Conservation (phyloP, 1,140 invertebrate genomes). For the Penaeus chinensis region DNA sequence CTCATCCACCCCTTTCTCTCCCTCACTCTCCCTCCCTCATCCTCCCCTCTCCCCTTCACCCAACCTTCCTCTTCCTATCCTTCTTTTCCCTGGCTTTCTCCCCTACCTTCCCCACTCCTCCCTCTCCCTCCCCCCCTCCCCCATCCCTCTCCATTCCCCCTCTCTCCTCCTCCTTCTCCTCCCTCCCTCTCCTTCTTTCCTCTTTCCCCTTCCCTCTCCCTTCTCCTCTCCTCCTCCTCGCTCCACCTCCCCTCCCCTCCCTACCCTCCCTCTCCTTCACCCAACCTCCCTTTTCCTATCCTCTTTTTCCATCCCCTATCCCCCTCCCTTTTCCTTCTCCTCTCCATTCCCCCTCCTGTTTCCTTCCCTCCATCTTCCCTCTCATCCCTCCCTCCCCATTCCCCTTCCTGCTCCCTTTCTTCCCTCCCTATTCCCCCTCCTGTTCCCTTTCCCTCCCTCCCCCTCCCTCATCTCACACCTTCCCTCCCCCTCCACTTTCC, state of each 20-base stretch:
- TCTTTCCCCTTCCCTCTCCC: too few species aligned
- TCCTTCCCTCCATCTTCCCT: background rate
- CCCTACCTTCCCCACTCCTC: background rate
- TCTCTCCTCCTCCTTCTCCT: background rate
- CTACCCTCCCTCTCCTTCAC: too few species aligned
- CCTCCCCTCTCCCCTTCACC: too few species aligned
- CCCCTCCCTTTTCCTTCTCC: background rate
- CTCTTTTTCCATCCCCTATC: too few species aligned
- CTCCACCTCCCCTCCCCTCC: too few species aligned
- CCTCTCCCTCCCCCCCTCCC: background rate
- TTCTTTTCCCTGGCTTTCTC: too few species aligned
- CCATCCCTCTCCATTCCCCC: background rate
- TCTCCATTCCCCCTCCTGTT: background rate
- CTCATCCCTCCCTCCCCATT: background rate
- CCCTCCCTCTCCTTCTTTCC: background rate
- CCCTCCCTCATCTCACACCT: background rate
- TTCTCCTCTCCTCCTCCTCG: too few species aligned
- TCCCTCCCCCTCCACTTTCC: background rate
- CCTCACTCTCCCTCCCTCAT: too few species aligned
- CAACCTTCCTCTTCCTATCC: too few species aligned
- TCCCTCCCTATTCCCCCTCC: constrained; percentile 1
- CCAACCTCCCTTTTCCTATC: too few species aligned
- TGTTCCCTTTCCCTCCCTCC: too few species aligned
- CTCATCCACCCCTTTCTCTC: too few species aligned
- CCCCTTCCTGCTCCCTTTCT: background rate